Evolutionary conservation across 2,888 invertebrate genomes (phyloP).

Genomic region (Tortrix viridana): DNA sequence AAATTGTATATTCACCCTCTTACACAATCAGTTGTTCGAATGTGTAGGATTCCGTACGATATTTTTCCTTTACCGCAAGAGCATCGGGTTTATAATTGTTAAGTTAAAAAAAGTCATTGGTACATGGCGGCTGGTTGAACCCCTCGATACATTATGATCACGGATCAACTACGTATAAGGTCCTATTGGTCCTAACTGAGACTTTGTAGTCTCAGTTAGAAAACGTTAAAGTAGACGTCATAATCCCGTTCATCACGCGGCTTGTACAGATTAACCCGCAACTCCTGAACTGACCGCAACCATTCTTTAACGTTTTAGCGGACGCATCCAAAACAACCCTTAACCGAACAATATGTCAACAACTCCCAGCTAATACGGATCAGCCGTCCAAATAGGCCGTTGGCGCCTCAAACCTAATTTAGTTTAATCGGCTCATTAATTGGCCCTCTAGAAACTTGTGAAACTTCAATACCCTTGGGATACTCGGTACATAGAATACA

Average conservation of each 20-base stretch:
- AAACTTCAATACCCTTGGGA: conserved; percentile 66
- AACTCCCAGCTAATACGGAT: conserved; percentile 38
- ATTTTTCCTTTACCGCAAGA: no score
- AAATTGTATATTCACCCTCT: no score
- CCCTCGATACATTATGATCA: no score
- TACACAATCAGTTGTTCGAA: no score
- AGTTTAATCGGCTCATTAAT: conserved; percentile 79
- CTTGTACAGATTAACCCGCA: conserved; percentile 16
- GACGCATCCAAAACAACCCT: conserved; percentile 33
- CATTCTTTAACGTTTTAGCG: conserved; percentile 30
- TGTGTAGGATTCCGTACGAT: no score
- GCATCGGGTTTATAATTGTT: no score
- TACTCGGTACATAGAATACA: conserved; percentile 60
- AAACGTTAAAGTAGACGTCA: no score
- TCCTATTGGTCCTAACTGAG: no score
- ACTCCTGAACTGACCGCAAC: conserved; percentile 27
- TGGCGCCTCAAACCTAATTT: conserved; percentile 74
- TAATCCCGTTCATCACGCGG: not conserved
- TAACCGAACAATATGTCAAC: conserved; percentile 44
- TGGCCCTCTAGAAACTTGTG: conserved; percentile 67
- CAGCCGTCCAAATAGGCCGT: conserved; percentile 55
- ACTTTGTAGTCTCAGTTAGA: no score
- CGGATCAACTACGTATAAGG: no score
- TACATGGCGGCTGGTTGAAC: no score
- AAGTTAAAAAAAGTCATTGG: no score